phyloP scores from a whole-genome alignment of 2,888 invertebrate genomes.

The Lymantria dispar region DNA sequence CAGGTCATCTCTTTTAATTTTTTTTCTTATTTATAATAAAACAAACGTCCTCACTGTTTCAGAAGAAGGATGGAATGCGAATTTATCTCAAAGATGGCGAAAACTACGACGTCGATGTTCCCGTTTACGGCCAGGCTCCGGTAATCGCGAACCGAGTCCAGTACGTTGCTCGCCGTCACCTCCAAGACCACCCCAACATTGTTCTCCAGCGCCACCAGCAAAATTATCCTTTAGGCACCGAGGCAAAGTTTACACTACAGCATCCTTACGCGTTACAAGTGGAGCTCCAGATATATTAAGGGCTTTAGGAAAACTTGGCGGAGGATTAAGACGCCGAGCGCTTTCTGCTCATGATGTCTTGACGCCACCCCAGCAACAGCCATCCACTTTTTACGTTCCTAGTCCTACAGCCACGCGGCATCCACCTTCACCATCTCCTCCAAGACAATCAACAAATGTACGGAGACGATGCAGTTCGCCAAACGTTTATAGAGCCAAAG shows the following conservation, averaged over 20 bases:
- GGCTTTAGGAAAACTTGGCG: conserved; percentile 87
- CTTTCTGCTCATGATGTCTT: conserved; percentile 87
- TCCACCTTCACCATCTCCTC: conserved; percentile 67
- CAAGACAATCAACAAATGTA: conserved; percentile 60
- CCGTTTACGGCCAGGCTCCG: conserved; percentile 85
- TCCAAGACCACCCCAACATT: conserved; percentile 73
- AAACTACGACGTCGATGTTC: conserved; percentile 87
- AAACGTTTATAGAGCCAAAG: conserved; percentile 65
- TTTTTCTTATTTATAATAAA: neutral
- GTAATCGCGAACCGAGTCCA: conserved; percentile 78
- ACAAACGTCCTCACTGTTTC: conserved; percentile 45
- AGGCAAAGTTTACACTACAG: conserved; percentile 77
- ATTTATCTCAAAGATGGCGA: conserved; percentile 89
- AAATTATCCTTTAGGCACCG: conserved; percentile 76
- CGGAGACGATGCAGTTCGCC: conserved; percentile 73
- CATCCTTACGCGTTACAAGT: conserved; percentile 72
- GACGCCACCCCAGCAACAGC: conserved; percentile 78
- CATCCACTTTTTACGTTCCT: conserved; percentile 88
- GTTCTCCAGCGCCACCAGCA: conserved; percentile 73
- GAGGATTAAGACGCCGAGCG: conserved; percentile 85
- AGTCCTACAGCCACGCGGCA: conserved; percentile 79
- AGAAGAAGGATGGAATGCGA: conserved; percentile 89
- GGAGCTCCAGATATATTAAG: conserved; percentile 86
- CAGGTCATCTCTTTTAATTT: neutral
- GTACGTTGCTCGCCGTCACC: conserved; percentile 82